Evolutionary conservation across 2,797 vertebrate species (phyloP), one percentile per base, ranked within the genome.

Genomic region (Hyperoplus immaculatus): DNA sequence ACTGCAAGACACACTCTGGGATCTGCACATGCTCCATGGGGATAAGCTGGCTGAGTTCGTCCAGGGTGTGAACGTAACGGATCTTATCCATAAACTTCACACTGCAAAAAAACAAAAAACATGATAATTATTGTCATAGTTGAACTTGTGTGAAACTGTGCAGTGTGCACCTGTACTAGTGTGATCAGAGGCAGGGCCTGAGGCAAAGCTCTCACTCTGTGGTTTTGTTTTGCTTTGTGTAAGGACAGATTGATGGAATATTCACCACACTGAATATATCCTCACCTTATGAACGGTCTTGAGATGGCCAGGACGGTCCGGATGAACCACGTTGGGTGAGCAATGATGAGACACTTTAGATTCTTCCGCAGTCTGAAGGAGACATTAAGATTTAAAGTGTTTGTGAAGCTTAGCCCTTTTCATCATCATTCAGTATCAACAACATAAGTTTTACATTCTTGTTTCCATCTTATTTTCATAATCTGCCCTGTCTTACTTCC

Each of bases 11-110:
- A 0, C 97, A 97, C 64, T 98, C 97, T 0, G 98, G 98, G 75
- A 99, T 97, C 94, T 99, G 98, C 69, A 99, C 97, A 0, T 98
- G 97, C 75, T 98, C 97, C 98, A 99, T 98, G 11, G 98, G 98
- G 83, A 99, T 97, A 7, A 97, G 96, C 9, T 96, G 96, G 66
- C 96, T 94, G 73, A 99, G 91, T 0, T 99, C 98, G 72, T 96
- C 94, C 93, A 99, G 88, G 65, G 95, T 98, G 81, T 99, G 97
- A 47, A 98, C 96, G 0, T 99, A 99, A 14, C 97, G 96, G 89
- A 99, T 97, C 94, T 99, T 99, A 60, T 93, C 97, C 95, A 98
- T 95, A 71, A 99, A 99, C 91, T 99, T 99, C 87, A 98, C 96
- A 36, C 98, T 99, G 92, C 6, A 66, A 1, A 62, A 54, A 66